Percentiles rank a stretch among this genome's conserved stretches.
These are phyloP conservation scores for Elachura formosa DNA, from an alignment of 2,113 vertebrate genomes.

Conservation along the genomic window DNA sequence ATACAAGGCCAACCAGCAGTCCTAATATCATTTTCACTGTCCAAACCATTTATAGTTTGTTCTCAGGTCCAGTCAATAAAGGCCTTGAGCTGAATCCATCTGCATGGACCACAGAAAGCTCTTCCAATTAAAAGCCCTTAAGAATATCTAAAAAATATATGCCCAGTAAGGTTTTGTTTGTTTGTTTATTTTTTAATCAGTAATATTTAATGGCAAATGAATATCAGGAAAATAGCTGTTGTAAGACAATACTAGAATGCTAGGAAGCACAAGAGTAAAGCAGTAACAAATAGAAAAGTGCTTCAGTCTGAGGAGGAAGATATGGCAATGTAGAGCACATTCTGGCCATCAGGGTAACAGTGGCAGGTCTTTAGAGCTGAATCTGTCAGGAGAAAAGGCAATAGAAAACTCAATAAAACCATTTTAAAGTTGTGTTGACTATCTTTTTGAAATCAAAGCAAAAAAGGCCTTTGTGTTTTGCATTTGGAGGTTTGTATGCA, in stretches of 20 bases:
- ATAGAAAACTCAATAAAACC: not conserved
- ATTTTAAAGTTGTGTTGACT: not conserved
- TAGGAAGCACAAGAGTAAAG: not conserved
- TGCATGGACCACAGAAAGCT: not conserved
- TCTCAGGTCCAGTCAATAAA: not conserved
- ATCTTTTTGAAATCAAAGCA: not conserved
- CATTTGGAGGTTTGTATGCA: not conserved
- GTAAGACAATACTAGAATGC: not conserved
- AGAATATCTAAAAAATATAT: not conserved
- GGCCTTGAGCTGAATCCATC: not conserved
- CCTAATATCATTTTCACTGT: not conserved
- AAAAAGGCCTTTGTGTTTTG: not conserved
- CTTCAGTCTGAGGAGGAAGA: not conserved
- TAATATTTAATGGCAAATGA: not conserved
- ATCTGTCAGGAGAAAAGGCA: not conserved
- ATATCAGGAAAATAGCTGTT: not conserved
- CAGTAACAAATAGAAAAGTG: accelerated
- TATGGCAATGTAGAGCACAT: not conserved
- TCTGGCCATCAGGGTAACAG: not conserved
- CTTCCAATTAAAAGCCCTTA: not conserved
- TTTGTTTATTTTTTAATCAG: too few relatives aligned
- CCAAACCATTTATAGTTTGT: constrained; percentile 46
- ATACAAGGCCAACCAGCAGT: not conserved
- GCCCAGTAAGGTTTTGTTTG: not conserved
- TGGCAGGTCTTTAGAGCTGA: not conserved